Base-by-base conservation (phyloP, 2,888 invertebrate genomes). In the Hypselothyrea guttata region DNA sequence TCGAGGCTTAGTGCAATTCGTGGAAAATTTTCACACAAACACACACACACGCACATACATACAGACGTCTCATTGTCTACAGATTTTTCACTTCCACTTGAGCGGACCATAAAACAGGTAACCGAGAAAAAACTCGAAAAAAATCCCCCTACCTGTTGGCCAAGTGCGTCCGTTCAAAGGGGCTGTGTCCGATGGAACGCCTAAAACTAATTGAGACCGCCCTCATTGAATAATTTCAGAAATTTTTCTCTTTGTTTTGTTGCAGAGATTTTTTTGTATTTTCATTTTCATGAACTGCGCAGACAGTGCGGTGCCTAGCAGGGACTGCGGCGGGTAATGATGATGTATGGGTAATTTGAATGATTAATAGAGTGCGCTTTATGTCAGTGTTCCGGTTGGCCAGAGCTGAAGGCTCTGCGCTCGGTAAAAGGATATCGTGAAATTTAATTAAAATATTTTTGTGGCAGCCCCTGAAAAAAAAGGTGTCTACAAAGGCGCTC, bases 121-220 rank as follows among this genome's bases (percentile, higher is more conserved):
- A 77, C 41, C 47, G 40, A 37, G 15, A 37, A 22, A 22, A 22
- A 22, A 22, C 5, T 22, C 38, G 41, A 48, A 54, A 52, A 49
- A 55, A 55, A 59, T 46, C 34, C 16, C 37, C 53, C 62, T 84
- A 82, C 78, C 78, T 71, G 81, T 64, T 64, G 11, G n/a, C 16
- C 34, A 15, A 38, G 30, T 18, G 34, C 51, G 49, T 22, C 22
- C 12, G 56, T 45, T 45, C 31, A 42, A 67, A 37, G 52, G 40
- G 65, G 48, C 60, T 51, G 38, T 11, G 48, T 57, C 31, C 40
- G 16, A 22, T 35, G 65, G 53, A 72, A 70, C 53, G 71, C 64
- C 86, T 71, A 82, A 84, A 84, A 82, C 86, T 86, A 83, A 83
- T 86, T 84, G 83, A 86, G 86, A 86, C 83, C 83, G 84, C 83